These are phyloP conservation scores for Drosophila pachea DNA, from an alignment of 1,140 invertebrate species.

Conservation along the genomic window DNA sequence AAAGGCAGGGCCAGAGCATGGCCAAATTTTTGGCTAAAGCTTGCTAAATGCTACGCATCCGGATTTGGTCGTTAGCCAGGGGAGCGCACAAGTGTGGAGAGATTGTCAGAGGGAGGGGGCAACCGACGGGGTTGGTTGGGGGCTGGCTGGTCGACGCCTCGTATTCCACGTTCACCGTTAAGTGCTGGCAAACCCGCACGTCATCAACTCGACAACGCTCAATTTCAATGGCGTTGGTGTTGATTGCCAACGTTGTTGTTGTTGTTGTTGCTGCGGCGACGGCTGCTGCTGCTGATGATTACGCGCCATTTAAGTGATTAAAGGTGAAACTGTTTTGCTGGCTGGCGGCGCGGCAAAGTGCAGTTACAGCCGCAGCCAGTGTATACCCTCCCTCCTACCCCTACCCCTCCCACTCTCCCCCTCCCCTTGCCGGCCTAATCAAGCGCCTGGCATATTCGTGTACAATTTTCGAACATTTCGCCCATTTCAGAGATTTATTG, in stretches of 20 bases:
- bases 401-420: not conserved
- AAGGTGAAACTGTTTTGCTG: slow-evolving; percentile 64
- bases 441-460: slow-evolving; percentile 28
- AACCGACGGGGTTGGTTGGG: not conserved
- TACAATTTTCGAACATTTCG: slow-evolving; percentile 31
- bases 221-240: slow-evolving; percentile 69
- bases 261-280: slow-evolving; percentile 19
- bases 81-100: too few species aligned
- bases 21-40: slow-evolving; percentile 42
- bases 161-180: slow-evolving; percentile 35
- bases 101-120: not conserved
- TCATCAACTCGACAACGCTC: slow-evolving; percentile 55
- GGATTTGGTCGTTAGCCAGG: slow-evolving; percentile 1
- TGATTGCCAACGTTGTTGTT: slow-evolving; percentile 57
- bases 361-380: slow-evolving; percentile 14
- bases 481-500: slow-evolving; percentile 45
- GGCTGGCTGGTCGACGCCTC: slow-evolving; percentile 15
- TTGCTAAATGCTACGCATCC: slow-evolving; percentile 36
- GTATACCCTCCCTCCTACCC: not conserved
- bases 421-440: not conserved
- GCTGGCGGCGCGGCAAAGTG: not conserved
- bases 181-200: slow-evolving; percentile 63
- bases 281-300: slow-evolving; percentile 60
- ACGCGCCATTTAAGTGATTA: slow-evolving; percentile 74
- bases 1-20: not conserved